Conservation (phyloP, 2,888 invertebrate genomes). For the Lysandra coridon region DNA sequence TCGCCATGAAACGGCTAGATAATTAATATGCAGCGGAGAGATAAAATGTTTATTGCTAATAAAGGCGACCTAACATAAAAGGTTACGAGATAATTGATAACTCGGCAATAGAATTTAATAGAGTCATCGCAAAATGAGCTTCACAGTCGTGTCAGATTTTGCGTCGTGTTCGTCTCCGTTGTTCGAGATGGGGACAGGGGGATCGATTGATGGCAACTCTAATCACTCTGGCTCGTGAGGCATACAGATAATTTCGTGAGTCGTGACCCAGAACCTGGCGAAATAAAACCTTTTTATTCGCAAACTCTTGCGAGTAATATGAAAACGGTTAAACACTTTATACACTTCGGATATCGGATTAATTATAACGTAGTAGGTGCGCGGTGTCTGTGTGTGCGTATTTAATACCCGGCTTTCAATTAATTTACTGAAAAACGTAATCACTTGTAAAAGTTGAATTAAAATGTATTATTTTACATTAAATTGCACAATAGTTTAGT, state of each 20-base stretch:
- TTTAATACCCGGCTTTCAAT: background rate
- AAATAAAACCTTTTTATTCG: constrained; percentile 2
- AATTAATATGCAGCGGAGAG: background rate
- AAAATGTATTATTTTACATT: background rate
- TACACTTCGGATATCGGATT: background rate
- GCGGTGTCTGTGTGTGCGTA: background rate
- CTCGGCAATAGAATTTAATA: background rate
- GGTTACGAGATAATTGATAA: background rate
- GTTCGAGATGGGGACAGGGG: background rate
- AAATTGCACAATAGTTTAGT: background rate
- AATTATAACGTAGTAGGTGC: background rate
- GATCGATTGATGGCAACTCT: constrained; percentile 20
- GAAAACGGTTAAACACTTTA: background rate
- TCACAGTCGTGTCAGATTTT: background rate
- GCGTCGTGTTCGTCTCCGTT: background rate
- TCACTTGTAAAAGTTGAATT: background rate
- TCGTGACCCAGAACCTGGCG: background rate
- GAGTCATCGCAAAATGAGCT: background rate
- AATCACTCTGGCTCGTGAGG: constrained; percentile 13
- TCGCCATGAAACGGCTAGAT: background rate
- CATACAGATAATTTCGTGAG: constrained; percentile 12
- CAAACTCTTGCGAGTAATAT: background rate
- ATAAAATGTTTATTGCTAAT: background rate
- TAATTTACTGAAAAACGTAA: background rate
- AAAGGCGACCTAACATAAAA: constrained; percentile 1